A percentile compares a stretch with the other conserved stretches of the same genome.
These are phyloP conservation scores for Prosopocoilus inquinatus DNA, from an alignment of 2,888 invertebrate species.

Conservation along the genomic window DNA sequence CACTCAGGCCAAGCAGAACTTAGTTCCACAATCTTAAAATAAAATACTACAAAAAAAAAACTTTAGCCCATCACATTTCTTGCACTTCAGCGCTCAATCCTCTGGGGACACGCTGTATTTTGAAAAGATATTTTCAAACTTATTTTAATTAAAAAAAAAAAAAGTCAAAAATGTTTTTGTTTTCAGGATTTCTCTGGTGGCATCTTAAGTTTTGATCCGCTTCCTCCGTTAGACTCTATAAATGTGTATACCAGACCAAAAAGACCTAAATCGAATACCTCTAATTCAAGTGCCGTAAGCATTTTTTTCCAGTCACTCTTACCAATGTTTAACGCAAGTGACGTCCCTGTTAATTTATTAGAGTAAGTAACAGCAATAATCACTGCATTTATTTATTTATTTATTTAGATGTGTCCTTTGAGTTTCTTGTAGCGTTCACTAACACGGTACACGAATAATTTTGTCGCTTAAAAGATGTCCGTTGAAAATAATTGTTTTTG, in stretches of 20 bases:
- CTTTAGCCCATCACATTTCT: too few species aligned
- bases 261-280: conserved; percentile 36
- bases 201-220: conserved; percentile 75
- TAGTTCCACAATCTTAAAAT: too few species aligned
- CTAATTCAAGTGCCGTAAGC: conserved; percentile 47
- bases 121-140: too few species aligned
- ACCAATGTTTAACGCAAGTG: conserved; percentile 60
- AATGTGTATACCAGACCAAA: conserved; percentile 64
- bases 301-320: conserved; percentile 72
- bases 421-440: too few species aligned
- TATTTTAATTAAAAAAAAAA: too few species aligned
- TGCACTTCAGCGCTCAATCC: too few species aligned
- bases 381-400: neutral
- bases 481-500: neutral
- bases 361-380: conserved; percentile 28
- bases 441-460: too few species aligned
- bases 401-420: neutral
- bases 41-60: too few species aligned
- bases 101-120: too few species aligned
- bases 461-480: too few species aligned
- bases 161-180: neutral
- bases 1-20: too few species aligned
- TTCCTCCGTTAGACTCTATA: conserved; percentile 74
- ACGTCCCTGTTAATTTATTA: conserved; percentile 32
- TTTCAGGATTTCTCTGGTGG: conserved; percentile 51